phyloP scores from a whole-genome alignment of 2,113 vertebrate species.

The Orientallactaga bullata region DNA sequence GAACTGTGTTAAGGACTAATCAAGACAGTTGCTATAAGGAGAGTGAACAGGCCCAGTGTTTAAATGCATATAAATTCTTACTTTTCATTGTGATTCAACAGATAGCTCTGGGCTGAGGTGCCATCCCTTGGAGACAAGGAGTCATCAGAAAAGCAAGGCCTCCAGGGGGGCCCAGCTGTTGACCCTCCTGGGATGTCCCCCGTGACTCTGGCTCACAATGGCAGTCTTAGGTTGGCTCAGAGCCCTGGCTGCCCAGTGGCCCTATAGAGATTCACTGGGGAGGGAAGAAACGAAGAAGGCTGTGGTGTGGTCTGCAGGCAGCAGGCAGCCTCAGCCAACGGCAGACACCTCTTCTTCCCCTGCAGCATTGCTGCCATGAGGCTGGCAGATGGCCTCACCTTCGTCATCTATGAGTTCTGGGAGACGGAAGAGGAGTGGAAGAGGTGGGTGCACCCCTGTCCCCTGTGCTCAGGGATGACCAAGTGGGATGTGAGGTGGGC shows the following conservation, averaged over 20 bases:
- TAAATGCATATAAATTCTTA: neutral
- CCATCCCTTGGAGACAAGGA: too few species aligned
- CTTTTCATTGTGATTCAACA: neutral
- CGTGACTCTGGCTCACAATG: neutral
- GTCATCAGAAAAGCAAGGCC: too few species aligned
- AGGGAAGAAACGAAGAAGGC: too few species aligned
- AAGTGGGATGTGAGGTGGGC: neutral
- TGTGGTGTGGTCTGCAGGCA: accelerated
- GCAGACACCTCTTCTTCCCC: accelerated
- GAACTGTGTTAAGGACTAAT: neutral
- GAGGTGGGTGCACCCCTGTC: conserved; percentile 84
- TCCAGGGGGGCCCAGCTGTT: neutral
- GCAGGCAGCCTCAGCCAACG: accelerated
- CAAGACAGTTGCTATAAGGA: neutral
- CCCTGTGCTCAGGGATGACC: neutral
- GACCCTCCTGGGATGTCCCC: neutral
- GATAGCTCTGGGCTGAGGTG: too few species aligned
- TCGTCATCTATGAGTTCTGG: conserved; percentile 97
- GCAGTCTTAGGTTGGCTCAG: accelerated
- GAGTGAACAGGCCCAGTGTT: neutral
- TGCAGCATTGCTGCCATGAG: conserved; percentile 92
- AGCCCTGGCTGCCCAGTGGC: neutral
- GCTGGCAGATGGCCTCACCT: conserved; percentile 92
- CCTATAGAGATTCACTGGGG: neutral
- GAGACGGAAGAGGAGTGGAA: conserved; percentile 96